These are phyloP conservation scores for Sylvilagus bachmani DNA, from an alignment of 2,113 vertebrate species.

Conservation along the genomic window DNA sequence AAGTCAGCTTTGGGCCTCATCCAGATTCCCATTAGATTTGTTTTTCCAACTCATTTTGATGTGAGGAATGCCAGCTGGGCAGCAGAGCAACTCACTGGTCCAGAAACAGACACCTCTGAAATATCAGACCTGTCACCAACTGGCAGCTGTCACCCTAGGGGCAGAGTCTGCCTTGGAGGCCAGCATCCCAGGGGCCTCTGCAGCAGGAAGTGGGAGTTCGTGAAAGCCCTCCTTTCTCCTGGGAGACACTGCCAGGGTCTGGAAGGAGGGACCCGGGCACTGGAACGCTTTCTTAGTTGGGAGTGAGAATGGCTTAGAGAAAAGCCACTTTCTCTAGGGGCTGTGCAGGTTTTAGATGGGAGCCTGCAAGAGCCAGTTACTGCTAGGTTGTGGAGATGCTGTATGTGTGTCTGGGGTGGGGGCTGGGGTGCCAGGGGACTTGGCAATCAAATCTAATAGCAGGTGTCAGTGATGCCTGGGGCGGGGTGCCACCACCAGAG, in stretches of 20 bases:
- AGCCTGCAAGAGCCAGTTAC: background rate
- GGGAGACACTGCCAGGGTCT: background rate
- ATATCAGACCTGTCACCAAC: background rate
- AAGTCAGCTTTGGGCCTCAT: background rate
- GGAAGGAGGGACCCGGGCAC: background rate
- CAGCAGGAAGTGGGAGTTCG: background rate
- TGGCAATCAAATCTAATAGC: conserved; percentile 12
- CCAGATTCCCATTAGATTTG: background rate
- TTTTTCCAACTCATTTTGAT: background rate
- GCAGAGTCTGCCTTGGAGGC: background rate
- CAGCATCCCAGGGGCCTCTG: background rate
- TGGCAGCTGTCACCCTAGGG: background rate
- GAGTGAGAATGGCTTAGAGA: background rate
- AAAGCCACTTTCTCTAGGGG: conserved; percentile 21
- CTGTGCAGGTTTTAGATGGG: background rate
- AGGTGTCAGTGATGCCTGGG: background rate
- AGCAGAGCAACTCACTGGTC: background rate
- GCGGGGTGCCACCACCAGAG: conserved; percentile 44
- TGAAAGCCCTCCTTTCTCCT: background rate
- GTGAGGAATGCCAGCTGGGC: background rate
- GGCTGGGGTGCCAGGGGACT: background rate
- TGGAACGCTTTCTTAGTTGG: background rate
- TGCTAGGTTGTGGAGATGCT: background rate
- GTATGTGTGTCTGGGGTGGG: too few relatives aligned
- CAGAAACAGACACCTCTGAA: conserved; percentile 11